phyloP scores from a whole-genome alignment of 2,113 vertebrate species.

The Triplophysa siluroides region DNA sequence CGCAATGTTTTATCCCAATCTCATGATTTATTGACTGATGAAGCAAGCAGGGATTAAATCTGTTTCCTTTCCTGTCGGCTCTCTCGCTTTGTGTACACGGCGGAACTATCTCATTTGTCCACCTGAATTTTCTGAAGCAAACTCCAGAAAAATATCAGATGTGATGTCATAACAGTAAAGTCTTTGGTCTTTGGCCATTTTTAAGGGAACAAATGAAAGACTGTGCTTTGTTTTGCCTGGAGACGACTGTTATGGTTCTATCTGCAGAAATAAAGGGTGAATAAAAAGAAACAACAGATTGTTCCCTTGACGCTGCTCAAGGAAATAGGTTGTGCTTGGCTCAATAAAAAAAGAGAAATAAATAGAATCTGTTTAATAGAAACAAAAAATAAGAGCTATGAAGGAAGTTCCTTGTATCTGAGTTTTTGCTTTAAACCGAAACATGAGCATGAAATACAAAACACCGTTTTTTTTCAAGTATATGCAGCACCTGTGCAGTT shows the following conservation, averaged over 20 bases:
- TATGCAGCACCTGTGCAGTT: slow-evolving; percentile 27
- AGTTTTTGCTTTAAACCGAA: background rate
- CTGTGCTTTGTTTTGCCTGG: background rate
- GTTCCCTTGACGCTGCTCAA: slow-evolving; percentile 36
- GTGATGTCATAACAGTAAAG: background rate
- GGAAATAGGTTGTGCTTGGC: slow-evolving; percentile 5
- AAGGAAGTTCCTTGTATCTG: slow-evolving; percentile 10
- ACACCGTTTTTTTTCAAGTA: background rate
- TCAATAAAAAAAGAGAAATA: background rate
- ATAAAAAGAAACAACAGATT: slow-evolving; percentile 31
- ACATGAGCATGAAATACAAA: background rate
- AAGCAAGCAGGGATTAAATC: background rate
- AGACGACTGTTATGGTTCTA: background rate
- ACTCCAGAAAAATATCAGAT: background rate
- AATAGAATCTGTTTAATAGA: background rate
- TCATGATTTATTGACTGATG: slow-evolving; percentile 28
- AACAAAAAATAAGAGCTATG: slow-evolving; percentile 2
- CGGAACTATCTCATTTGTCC: background rate
- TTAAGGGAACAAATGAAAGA: background rate
- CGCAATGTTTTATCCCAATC: slow-evolving; percentile 32
- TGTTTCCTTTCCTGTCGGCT: background rate
- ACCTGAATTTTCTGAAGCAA: background rate
- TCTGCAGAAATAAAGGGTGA: background rate
- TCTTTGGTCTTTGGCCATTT: background rate
- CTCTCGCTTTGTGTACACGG: background rate